Conservation (phyloP, 2,797 vertebrate species). For the Phyllotis vaccarum region DNA sequence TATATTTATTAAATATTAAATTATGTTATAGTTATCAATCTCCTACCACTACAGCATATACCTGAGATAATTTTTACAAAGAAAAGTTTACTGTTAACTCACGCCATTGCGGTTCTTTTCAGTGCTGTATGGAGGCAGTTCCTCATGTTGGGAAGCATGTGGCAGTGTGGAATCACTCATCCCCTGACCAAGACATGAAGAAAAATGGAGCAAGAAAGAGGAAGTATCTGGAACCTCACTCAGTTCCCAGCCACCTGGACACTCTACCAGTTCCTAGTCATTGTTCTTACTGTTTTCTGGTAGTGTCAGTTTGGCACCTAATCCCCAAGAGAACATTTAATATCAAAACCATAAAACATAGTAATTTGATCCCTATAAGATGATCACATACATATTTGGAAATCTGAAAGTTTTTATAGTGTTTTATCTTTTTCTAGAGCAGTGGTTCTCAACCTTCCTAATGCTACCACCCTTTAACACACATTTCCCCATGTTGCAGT, state of each 20-base stretch:
- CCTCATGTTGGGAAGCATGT: background rate
- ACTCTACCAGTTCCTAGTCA: background rate
- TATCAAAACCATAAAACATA: background rate
- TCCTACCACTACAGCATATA: background rate
- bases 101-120: background rate
- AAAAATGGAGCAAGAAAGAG: background rate
- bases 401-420: background rate
- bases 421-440: background rate
- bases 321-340: background rate
- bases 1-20: background rate
- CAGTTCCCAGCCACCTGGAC: background rate
- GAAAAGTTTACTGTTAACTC: background rate
- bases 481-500: background rate
- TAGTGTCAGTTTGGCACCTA: background rate
- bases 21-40: background rate
- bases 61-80: background rate
- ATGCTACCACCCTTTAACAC: background rate
- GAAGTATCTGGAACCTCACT: background rate
- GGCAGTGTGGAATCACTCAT: background rate
- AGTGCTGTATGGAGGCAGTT: background rate
- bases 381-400: background rate
- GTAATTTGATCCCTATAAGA: conserved; percentile 8
- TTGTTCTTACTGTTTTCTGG: background rate
- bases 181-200: background rate
- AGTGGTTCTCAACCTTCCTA: background rate